phyloP scores from a whole-genome alignment of 1,140 invertebrate genomes.

The Magallana angulata region DNA sequence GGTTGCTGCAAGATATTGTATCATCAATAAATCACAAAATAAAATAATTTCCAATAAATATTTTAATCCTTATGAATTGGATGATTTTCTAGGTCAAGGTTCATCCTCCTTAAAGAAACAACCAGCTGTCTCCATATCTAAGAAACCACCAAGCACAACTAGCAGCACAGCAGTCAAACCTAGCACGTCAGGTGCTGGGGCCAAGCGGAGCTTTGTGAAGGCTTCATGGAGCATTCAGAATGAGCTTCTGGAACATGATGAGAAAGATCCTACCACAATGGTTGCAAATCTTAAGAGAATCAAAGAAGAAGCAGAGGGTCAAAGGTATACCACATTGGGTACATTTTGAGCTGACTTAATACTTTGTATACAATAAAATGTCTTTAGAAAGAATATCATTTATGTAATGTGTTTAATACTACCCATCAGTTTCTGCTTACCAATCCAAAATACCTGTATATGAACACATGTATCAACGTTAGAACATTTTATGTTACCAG shows the following conservation, averaged over 20 bases:
- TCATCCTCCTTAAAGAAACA: neutral
- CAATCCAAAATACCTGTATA: too few relatives aligned
- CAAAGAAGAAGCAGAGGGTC: conserved; percentile 8
- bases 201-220: conserved; percentile 18
- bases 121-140: neutral
- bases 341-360: too few relatives aligned
- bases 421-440: too few relatives aligned
- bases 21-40: too few relatives aligned
- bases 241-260: conserved; percentile 41
- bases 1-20: neutral
- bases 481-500: too few relatives aligned
- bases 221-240: conserved; percentile 41
- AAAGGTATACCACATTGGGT: neutral
- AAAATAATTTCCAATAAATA: too few relatives aligned
- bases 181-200: neutral
- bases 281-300: conserved; percentile 43
- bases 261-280: conserved; percentile 33
- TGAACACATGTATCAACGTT: too few relatives aligned
- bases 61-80: too few relatives aligned
- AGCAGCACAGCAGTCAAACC: conserved; percentile 11
- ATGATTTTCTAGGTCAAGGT: neutral
- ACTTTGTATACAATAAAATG: too few relatives aligned
- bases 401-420: too few relatives aligned
- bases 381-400: too few relatives aligned
- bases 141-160: neutral